Base-by-base conservation (phyloP, 2,888 invertebrate species). In the Drosophila niveifrons region DNA sequence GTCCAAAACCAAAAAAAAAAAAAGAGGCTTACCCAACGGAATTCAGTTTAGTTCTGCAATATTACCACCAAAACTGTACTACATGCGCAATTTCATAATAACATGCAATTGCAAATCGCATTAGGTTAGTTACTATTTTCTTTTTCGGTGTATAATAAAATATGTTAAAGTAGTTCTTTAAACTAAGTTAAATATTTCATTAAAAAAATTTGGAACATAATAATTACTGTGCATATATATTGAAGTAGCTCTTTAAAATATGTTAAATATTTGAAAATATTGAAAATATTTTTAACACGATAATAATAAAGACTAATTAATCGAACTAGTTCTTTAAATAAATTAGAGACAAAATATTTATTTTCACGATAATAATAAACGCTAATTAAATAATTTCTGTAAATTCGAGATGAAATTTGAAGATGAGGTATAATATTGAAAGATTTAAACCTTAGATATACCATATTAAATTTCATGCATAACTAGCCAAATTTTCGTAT, bases 1-100 rank as follows among this genome's bases (percentile, higher is more conserved):
- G 39, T 41, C 46, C 47, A 55, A 62, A 23, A 23, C 44, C 44
- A n/a, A 44, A 39, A 55, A 62, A 23, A 23, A 52, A 53, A n/a
- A 44, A 39, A 41, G 39, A 41, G 39, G 39, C 39, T 41, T 41
- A 13, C 13, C 13, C 13, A 41, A 41, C 39, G 39, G 39, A 41
- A 41, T 41, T 15, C 39, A 10, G n/a, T 18, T 34, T 9, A 17
- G 4, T 55, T 51, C 39, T 48, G 57, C 13, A 29, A 50, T 58
- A 50, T 44, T 48, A 44, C 23, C 43, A 13, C 31, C 29, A 23
- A 31, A n/a, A 50, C 34, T 23, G 41, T 23, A 47, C 15, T 29
- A 31, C 13, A 23, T 31, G 31, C 18, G 9, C 6, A 55, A 36
- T 44, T 62, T 59, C 31, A 34, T n/a, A n/a, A 41, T 41, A 15